Conservation (phyloP, 1,140 invertebrate genomes). For the Lysiphlebus fabarum region DNA sequence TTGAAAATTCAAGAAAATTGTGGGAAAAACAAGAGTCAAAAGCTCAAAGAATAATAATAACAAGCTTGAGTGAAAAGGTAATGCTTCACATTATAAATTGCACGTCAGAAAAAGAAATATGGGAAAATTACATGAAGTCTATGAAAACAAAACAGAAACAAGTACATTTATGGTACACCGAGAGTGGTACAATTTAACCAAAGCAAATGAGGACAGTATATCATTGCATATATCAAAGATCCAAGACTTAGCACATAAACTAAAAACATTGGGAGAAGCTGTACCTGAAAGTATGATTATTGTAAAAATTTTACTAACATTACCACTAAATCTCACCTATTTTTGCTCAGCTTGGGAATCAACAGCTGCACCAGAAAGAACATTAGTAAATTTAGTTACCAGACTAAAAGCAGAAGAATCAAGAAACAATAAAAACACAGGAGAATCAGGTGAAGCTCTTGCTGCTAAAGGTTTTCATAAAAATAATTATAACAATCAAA, state of each 20-base stretch:
- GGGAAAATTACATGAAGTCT: conserved; percentile 31
- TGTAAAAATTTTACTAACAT: conserved; percentile 38
- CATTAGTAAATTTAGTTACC: conserved; percentile 25
- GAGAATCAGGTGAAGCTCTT: neutral
- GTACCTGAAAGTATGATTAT: conserved; percentile 36
- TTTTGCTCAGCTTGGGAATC: conserved; percentile 47
- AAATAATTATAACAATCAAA: neutral
- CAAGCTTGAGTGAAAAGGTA: conserved; percentile 29
- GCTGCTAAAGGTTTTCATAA: neutral
- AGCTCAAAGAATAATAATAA: conserved; percentile 32
- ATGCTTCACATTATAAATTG: too few species aligned
- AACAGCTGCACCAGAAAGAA: conserved; percentile 22
- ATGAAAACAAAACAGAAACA: conserved; percentile 27
- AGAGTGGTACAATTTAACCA: too few species aligned
- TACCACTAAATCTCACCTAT: conserved; percentile 33
- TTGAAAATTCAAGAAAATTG: conserved; percentile 1
- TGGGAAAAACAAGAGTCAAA: conserved; percentile 26
- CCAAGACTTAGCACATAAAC: conserved; percentile 32
- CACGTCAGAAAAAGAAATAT: conserved; percentile 36
- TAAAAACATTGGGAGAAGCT: conserved; percentile 32
- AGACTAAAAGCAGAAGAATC: conserved; percentile 22
- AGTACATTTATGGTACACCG: conserved; percentile 26
- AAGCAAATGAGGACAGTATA: conserved; percentile 22
- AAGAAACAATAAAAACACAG: neutral
- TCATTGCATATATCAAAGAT: conserved; percentile 32